Evolutionary conservation across 2,113 vertebrate species (phyloP).

Genomic region (Uropsilus gracilis): DNA sequence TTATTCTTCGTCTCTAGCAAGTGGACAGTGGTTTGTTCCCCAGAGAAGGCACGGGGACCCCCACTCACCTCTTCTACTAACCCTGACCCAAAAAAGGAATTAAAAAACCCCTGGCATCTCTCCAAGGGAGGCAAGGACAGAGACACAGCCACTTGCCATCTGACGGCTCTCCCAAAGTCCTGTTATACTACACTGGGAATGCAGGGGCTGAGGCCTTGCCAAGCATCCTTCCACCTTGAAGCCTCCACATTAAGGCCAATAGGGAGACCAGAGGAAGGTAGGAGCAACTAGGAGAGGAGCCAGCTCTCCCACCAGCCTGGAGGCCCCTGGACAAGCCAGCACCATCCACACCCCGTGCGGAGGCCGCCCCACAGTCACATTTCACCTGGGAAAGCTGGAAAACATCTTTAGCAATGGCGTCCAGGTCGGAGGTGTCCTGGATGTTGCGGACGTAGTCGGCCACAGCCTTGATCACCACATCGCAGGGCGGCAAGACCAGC

Average conservation of each 20-base stretch:
- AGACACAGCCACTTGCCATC: not conserved
- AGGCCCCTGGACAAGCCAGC: not conserved
- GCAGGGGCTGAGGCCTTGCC: not conserved
- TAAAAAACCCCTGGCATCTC: not conserved
- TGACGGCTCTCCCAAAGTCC: not conserved
- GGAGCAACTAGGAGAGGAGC: not conserved
- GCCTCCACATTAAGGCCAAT: not conserved
- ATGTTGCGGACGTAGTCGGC: constrained; percentile 95
- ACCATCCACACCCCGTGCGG: not conserved
- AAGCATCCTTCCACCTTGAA: not conserved
- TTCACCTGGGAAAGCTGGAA: constrained; percentile 96
- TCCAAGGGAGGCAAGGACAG: not conserved
- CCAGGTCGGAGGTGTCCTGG: constrained; percentile 92
- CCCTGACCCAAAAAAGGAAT: not conserved
- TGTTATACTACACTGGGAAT: not conserved
- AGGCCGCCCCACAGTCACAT: not conserved
- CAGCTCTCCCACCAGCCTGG: not conserved
- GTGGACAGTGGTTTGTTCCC: not conserved
- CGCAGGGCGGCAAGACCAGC: constrained; percentile 95
- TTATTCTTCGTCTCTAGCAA: not conserved
- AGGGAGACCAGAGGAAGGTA: not conserved
- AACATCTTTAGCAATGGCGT: constrained; percentile 95
- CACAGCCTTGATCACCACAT: constrained; percentile 96
- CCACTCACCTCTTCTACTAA: not conserved
- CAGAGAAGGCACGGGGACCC: not conserved